Evolutionary conservation across 1,140 invertebrate genomes (phyloP), one percentile per base, ranked within the genome.

Genomic region (Dysdera silvatica): DNA sequence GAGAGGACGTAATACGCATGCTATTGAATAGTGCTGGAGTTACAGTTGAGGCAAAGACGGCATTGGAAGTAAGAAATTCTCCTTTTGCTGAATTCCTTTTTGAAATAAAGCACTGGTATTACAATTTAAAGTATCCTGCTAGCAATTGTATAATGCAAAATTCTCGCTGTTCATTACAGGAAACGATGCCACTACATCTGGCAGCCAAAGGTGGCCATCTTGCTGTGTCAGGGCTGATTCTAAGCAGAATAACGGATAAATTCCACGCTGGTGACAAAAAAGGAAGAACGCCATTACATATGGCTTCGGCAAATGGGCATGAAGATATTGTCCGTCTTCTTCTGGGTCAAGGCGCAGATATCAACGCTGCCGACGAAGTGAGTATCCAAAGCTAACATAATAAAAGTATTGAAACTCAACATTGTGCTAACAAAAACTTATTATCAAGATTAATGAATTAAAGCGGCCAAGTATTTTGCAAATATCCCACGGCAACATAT

Each of bases 281-380:
- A 72, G 95, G 95, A 18, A 87, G 95, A 75, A 98, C 94, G 7
- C 91, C 92, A 16, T 81, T 99, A 33, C 95, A 99, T 76, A 88
- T 98, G 65, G 95, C 96, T 1, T 87, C 95, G 2, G 91, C 89
- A 35, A 87, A 96, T 72, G 96, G 96, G 6, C 95, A 98, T 75
- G 87, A 91, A 70, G 91, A 96, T 75, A 98, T 99, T 93, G 92
- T 97, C 1, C 91, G 96, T 74, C 87, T 99, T 3, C 82, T 99
- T 54, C 81, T 99, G 26, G 90, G 90, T 59, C 96, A 99, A 79
- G 96, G 94, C 26, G 93, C 92, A 18, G 95, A 98, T 78, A 97
- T 99, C 68, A 96, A 98, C 75, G 90, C 93, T 3, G 90, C 89
- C 63, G 96, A 99, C 75, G 92, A 92, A 74, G 84, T 85, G 71